Evolutionary conservation across 2,888 invertebrate species (phyloP).

Genomic region (Ischnura elegans): DNA sequence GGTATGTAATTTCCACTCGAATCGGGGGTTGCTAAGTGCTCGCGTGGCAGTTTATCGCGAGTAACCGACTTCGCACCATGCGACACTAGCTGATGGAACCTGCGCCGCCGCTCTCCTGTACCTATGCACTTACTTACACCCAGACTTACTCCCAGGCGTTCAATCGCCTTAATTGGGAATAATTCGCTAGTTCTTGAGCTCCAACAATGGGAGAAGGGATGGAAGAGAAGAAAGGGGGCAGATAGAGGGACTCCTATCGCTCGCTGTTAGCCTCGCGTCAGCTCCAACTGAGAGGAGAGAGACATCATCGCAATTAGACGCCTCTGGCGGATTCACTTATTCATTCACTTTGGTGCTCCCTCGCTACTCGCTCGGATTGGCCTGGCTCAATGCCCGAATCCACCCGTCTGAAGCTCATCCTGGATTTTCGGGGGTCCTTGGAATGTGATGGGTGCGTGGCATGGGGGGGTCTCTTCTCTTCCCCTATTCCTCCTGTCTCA

Average conservation of each 20-base stretch:
- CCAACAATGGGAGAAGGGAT: background rate
- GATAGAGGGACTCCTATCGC: background rate
- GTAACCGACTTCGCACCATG: background rate
- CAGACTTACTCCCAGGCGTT: background rate
- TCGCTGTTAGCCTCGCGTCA: background rate
- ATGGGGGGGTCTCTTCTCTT: background rate
- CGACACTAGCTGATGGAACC: background rate
- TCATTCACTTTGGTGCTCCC: background rate
- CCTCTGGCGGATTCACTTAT: background rate
- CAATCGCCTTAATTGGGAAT: background rate
- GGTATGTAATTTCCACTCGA: background rate
- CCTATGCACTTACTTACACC: too few relatives aligned
- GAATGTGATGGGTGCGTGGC: background rate
- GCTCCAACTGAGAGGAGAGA: background rate
- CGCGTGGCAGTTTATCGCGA: background rate
- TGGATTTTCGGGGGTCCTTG: background rate
- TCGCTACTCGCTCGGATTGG: background rate
- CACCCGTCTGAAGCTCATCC: background rate
- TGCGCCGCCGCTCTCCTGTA: background rate
- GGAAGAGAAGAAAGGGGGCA: background rate
- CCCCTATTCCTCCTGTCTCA: background rate
- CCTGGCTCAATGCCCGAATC: background rate
- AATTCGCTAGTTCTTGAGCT: background rate
- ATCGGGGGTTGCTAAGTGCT: background rate
- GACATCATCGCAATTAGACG: conserved; percentile 26